These are phyloP conservation scores for Rhaphigaster nebulosa DNA, from an alignment of 2,888 invertebrate genomes.

Conservation along the genomic window DNA sequence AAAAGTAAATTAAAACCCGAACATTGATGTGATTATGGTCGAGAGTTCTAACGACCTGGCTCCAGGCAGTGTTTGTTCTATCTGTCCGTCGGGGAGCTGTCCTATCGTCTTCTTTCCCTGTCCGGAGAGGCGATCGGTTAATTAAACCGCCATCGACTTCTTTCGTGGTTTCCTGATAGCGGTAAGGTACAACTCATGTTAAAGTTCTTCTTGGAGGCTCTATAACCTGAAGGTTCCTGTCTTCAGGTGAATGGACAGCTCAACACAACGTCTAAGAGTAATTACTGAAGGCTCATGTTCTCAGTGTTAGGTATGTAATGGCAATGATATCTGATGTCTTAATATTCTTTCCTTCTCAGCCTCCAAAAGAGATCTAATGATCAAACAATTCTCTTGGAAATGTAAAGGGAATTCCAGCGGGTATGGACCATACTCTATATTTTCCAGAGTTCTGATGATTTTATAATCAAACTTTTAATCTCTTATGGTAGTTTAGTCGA, in stretches of 20 bases:
- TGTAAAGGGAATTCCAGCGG: too few species aligned
- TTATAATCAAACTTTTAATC: too few species aligned
- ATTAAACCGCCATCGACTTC: slow-evolving; percentile 11
- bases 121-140: not conserved
- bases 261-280: not conserved
- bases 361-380: not conserved
- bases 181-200: not conserved
- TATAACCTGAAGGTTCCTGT: not conserved
- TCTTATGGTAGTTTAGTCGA: too few species aligned
- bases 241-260: not conserved
- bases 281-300: not conserved
- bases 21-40: slow-evolving; percentile 32
- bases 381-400: not conserved
- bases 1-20: slow-evolving; percentile 44
- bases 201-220: not conserved
- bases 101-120: not conserved
- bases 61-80: not conserved
- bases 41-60: not conserved
- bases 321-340: not conserved
- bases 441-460: too few species aligned
- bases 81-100: not conserved
- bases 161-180: not conserved
- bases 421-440: too few species aligned
- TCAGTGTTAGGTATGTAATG: not conserved
- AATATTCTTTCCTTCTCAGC: not conserved